Evolutionary conservation across 2,888 invertebrate genomes (phyloP), one percentile per base, ranked within the genome.

Genomic region (Mimas tiliae): DNA sequence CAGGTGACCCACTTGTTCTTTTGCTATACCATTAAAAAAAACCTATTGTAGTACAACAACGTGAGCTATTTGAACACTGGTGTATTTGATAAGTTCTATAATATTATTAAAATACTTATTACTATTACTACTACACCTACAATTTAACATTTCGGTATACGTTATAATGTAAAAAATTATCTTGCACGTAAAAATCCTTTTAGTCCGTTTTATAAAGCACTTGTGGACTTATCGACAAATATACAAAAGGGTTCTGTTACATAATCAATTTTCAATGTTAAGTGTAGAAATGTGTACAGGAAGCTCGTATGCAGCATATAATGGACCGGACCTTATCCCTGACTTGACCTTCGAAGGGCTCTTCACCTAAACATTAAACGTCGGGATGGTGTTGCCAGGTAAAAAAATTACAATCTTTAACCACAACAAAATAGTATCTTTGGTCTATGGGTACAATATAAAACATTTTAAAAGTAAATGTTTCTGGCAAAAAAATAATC

Each of bases 211-310:
- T 6, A 6, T 58, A 38, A 11, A 58, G 58, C 16, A 58, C 14
- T 14, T 11, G 34, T n/a, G 9, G 9, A 9, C 9, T 50, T 21
- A 38, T 42, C 19, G 19, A 16, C 1, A 42, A 19, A 38, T 9
- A 33, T 58, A 58, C 58, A 58, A 58, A 55, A 58, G 58, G 38
- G 42, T 58, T 58, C 38, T 42, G 42, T 58, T 14, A 42, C 42
- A 19, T 42, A 38, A 58, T 19, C 42, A 42, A 42, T 27, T 42
- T 19, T 42, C 38, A 12, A 19, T 12, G 58, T 19, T 58, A 58
- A 58, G 42, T 58, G 58, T 42, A 42, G 58, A 42, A 42, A 58
- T 42, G 42, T 58, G 58, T 38, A 12, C 38, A 34, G 51, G 51
- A 51, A 51, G 21, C 19, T 42, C 42, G 19, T 19, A 42, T 58